Base-by-base conservation (phyloP, 2,113 vertebrate species). In the Trogon melanurus region DNA sequence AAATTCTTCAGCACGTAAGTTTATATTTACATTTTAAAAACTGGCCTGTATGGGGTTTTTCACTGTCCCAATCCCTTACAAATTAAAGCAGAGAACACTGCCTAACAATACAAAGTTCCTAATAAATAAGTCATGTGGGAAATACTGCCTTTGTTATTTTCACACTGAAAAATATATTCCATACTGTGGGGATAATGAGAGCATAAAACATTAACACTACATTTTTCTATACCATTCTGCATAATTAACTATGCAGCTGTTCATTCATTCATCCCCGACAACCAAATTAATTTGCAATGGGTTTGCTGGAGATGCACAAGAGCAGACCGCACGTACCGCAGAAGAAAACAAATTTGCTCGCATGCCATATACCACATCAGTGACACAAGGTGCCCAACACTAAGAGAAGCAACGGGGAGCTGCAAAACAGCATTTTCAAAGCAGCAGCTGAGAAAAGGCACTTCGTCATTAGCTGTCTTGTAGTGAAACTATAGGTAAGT, bases 201-300 rank as follows among this genome's bases (percentile, higher is more conserved):
- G 64, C 41, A 96, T 93, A 96, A 97, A 96, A 95, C 83, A 91
- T 93, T 95, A 96, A 81, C 44, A 60, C 64, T 91, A 85, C 90
- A 71, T 89, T 94, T 96, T 96, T 89, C 95, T 93, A 95, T 95
- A 97, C 83, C 79, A 96, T 83, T 95, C 92, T 95, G 81, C 94
- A 94, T 97, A 97, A 97, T 96, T 96, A 96, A 94, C 78, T 86
- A 70, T 44, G 45, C 81, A 96, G 96, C 93, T 96, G 90, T 62
- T 94, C 86, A 91, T 89, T 93, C 80, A 95, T 85, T 93, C 67
- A 80, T 80, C 18, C 79, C 69, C 91, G 94, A 79, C 48, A 79
- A 94, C 51, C 79, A 88, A 74, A 96, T 90, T 85, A 92, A 92
- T 93, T 93, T 92, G 86, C 84, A 82, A 44, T 89, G 74, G 60